phyloP scores from a whole-genome alignment of 2,113 vertebrate species.

The Thryonomys swinderianus region DNA sequence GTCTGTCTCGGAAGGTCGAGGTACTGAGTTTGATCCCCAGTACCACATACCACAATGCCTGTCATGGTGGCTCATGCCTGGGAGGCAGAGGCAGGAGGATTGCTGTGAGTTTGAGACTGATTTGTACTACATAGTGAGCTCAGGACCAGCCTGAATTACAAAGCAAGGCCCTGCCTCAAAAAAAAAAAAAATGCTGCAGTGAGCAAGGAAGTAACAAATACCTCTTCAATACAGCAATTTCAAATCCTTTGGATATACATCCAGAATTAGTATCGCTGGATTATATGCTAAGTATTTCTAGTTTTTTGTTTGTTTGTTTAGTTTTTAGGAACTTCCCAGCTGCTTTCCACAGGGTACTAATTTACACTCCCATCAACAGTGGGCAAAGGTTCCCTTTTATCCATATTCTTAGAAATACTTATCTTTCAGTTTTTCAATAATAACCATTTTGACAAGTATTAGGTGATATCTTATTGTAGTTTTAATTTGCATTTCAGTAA shows the following conservation, averaged over 20 bases:
- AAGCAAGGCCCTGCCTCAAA: too few relatives aligned
- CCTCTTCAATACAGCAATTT: not conserved
- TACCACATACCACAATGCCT: too few relatives aligned
- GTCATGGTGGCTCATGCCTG: too few relatives aligned
- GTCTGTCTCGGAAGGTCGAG: too few relatives aligned
- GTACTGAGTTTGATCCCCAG: too few relatives aligned
- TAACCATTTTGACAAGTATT: not conserved
- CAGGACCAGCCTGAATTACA: too few relatives aligned
- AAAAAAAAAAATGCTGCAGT: too few relatives aligned
- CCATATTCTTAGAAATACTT: not conserved
- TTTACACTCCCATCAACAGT: not conserved
- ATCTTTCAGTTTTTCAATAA: not conserved
- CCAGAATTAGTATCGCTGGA: not conserved
- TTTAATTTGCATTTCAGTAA: not conserved
- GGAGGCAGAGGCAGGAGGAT: too few relatives aligned
- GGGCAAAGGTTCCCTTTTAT: not conserved
- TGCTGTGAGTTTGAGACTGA: too few relatives aligned
- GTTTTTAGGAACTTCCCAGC: not conserved
- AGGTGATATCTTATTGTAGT: not conserved
- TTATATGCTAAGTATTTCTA: not conserved
- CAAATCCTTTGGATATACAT: not conserved
- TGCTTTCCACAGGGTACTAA: not conserved
- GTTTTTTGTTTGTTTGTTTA: not conserved
- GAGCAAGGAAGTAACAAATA: not conserved
- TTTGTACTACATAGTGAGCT: too few relatives aligned